Evolutionary conservation across 2,888 invertebrate species (phyloP).

Genomic region (Argynnis bischoffii): DNA sequence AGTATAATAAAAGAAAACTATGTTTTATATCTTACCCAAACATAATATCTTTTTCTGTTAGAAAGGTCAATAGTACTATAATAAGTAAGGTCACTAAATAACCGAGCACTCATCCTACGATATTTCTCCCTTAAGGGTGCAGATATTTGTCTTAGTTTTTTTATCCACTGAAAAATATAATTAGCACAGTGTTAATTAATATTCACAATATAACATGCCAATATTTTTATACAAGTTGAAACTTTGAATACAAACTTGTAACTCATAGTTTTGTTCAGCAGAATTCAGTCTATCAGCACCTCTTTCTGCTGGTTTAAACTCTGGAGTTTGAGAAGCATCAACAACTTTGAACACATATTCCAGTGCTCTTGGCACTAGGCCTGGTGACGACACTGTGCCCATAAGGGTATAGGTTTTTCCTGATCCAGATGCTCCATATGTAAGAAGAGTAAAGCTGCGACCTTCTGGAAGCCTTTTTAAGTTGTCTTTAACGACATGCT

Average conservation of each 20-base stretch:
- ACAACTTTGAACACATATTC: slow-evolving; percentile 80
- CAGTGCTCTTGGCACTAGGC: slow-evolving; percentile 85
- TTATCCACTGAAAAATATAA: slow-evolving; percentile 59
- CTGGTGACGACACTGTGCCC: slow-evolving; percentile 85
- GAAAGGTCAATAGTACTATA: slow-evolving; percentile 63
- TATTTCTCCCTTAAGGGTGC: slow-evolving; percentile 69
- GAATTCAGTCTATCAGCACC: slow-evolving; percentile 59
- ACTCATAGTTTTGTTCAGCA: slow-evolving; percentile 63
- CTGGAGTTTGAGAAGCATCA: slow-evolving; percentile 65
- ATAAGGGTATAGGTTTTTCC: slow-evolving; percentile 93
- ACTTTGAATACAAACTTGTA: slow-evolving; percentile 56
- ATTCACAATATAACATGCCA: neutral
- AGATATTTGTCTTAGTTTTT: slow-evolving; percentile 60
- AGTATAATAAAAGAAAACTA: no score
- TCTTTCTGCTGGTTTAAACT: slow-evolving; percentile 65
- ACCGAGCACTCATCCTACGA: slow-evolving; percentile 68
- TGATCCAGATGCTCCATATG: slow-evolving; percentile 94
- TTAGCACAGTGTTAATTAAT: neutral
- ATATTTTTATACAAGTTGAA: slow-evolving; percentile 1
- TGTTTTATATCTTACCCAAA: slow-evolving; percentile 61
- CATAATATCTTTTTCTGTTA: slow-evolving; percentile 61
- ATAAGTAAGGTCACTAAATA: slow-evolving; percentile 55
- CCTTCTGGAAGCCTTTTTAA: slow-evolving; percentile 84
- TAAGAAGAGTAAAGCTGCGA: slow-evolving; percentile 89
- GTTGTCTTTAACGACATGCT: slow-evolving; percentile 81